Base-by-base conservation (phyloP, 1,140 invertebrate genomes). In the Drosophila subpulchrella region DNA sequence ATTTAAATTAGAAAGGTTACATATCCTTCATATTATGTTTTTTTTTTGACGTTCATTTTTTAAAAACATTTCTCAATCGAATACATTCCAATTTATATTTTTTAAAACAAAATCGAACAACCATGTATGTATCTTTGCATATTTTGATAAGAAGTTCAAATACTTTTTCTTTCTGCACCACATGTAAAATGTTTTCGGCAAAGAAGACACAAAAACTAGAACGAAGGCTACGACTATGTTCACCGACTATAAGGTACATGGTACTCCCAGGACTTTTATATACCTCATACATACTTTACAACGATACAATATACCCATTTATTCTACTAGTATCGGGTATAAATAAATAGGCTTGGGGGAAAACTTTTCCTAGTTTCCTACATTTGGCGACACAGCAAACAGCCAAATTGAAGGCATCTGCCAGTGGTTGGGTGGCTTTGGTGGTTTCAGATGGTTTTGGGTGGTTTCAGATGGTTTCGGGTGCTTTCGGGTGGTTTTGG, bases 301-400 rank as follows among this genome's bases (percentile, higher is more conserved):
- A 8, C 42, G 10, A 20, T 12, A 5, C 42, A 46, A 20, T 11
- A 46, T 20, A 46, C 42, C 42, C 42, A 12, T 11, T 46, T 11
- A 46, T 12, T 46, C 15, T 6, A 11, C 4, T 4, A 46, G 17
- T 46, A 20, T 17, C 17, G 42, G 42, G 42, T 46, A 20, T 10
- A 48, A 71, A 48, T 59, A 82, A 50, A 67, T 76, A 75, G 66
- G 54, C 59, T 78, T 34, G 47, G 15, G 38, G 75, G 67, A 84
- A 85, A 75, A 57, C 60, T 75, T 86, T 75, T 70, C 61, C 58
- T 81, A 71, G 82, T 86, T 27, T 27, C 71, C 65, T 78, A 83
- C 75, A 86, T 82, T 76, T 66, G 79, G 71, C 70, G 79, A 88
- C 83, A 86, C 75, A 88, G 72, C 17, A 56, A 65, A 53, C 48